Evolutionary conservation across 1,140 invertebrate species (phyloP).

Genomic region (Microplitis demolitor): DNA sequence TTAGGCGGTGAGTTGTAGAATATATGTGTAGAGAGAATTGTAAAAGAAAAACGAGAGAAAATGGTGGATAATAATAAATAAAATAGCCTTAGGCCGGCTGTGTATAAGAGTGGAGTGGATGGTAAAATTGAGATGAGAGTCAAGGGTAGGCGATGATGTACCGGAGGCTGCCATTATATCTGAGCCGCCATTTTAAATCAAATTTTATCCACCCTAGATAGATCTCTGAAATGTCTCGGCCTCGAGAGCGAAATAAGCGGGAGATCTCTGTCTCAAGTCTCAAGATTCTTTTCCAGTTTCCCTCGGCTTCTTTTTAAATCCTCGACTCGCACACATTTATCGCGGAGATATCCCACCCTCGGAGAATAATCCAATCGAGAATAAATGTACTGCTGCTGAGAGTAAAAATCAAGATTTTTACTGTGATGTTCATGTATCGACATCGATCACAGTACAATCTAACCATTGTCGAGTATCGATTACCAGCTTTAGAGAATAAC

Average conservation of each 20-base stretch:
- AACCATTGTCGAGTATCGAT: too few relatives aligned
- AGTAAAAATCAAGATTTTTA: conserved; percentile 27
- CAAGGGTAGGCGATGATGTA: conserved; percentile 49
- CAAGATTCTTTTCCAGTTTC: conserved; percentile 7
- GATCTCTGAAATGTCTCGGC: conserved; percentile 58
- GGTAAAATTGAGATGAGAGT: conserved; percentile 52
- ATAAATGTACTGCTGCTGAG: background rate
- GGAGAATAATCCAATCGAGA: conserved; percentile 33
- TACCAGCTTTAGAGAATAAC: too few relatives aligned
- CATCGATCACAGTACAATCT: too few relatives aligned
- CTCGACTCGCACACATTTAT: background rate
- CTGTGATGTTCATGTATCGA: too few relatives aligned
- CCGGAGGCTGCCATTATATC: conserved; percentile 62
- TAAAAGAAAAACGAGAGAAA: background rate
- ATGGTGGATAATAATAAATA: background rate
- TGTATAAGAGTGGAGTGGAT: conserved; percentile 25
- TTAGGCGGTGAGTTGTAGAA: background rate
- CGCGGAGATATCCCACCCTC: conserved; percentile 30
- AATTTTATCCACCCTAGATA: conserved; percentile 62
- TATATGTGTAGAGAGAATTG: background rate
- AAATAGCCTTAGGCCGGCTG: background rate
- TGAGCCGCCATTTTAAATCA: conserved; percentile 63
- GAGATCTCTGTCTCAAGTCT: conserved; percentile 27
- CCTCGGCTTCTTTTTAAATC: background rate
- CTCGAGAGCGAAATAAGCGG: conserved; percentile 31